These are phyloP conservation scores for Amiota mariae DNA, from an alignment of 2,888 invertebrate species.

Conservation along the genomic window DNA sequence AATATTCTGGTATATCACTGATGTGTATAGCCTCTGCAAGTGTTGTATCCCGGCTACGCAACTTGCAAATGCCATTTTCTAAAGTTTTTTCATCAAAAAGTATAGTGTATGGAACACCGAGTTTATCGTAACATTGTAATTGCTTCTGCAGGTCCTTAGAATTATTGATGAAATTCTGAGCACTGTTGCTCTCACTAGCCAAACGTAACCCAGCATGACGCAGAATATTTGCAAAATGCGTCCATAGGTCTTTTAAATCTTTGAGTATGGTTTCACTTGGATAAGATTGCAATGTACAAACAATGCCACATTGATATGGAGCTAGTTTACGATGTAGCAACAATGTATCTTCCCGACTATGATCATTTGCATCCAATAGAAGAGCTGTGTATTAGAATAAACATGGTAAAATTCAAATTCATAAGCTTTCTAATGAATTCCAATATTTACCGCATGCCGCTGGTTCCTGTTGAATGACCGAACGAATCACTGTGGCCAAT, in stretches of 20 bases:
- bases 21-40: conserved; percentile 83
- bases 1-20: conserved; percentile 78
- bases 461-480: conserved; percentile 64
- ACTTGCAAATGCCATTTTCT: conserved; percentile 80
- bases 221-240: conserved; percentile 76
- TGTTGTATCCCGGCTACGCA: conserved; percentile 80
- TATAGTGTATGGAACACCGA: conserved; percentile 84
- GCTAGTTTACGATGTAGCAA: conserved; percentile 80
- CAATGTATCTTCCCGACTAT: conserved; percentile 72
- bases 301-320: conserved; percentile 84
- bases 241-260: conserved; percentile 76
- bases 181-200: conserved; percentile 39
- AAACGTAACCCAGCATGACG: conserved; percentile 73
- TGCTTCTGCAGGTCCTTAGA: conserved; percentile 39
- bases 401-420: neutral
- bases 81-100: conserved; percentile 81
- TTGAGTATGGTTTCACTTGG: conserved; percentile 38
- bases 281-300: conserved; percentile 68
- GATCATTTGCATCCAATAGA: conserved; percentile 75
- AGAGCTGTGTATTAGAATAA: conserved; percentile 51
- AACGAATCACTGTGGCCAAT: conserved; percentile 62
- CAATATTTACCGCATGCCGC: conserved; percentile 61
- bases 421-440: neutral
- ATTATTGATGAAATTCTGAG: neutral
- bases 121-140: conserved; percentile 44